These are phyloP conservation scores for Coelopa frigida DNA, from an alignment of 1,140 invertebrate species.

Conservation along the genomic window DNA sequence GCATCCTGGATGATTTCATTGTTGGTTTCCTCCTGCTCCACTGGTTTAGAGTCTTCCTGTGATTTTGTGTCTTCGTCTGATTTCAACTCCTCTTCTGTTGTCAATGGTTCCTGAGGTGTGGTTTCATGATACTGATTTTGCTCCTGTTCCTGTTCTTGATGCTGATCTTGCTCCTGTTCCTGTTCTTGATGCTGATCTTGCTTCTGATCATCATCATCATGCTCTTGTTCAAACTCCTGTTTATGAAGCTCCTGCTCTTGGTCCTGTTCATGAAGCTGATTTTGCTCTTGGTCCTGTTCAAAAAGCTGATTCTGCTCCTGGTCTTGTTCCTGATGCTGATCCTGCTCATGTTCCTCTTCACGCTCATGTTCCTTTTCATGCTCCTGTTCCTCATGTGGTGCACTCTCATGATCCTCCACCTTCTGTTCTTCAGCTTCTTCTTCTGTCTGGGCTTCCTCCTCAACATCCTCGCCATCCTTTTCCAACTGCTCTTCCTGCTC, in stretches of 20 bases:
- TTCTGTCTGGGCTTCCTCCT: too few species aligned
- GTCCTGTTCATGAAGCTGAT: not conserved
- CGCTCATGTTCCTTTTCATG: not conserved
- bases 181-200: not conserved
- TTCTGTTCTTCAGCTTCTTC: too few species aligned
- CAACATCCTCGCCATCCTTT: too few species aligned
- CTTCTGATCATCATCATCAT: not conserved
- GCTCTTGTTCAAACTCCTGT: conserved; percentile 13
- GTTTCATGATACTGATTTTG: not conserved
- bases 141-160: not conserved
- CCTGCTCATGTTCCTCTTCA: not conserved
- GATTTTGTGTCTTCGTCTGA: not conserved
- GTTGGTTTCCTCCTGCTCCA: conserved; percentile 1
- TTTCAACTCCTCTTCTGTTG: conserved; percentile 13
- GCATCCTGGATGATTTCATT: not conserved
- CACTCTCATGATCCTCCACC: not conserved
- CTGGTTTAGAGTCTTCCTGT: not conserved
- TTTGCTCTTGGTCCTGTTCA: not conserved
- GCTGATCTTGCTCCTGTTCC: not conserved
- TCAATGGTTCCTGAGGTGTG: conserved; percentile 2
- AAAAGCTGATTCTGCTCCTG: not conserved
- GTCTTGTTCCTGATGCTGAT: not conserved
- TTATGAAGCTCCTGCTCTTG: conserved; percentile 9
- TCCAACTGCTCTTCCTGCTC: too few species aligned
- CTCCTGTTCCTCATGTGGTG: not conserved